phyloP scores from a whole-genome alignment of 2,888 invertebrate genomes.

The Piscicola geometra region DNA sequence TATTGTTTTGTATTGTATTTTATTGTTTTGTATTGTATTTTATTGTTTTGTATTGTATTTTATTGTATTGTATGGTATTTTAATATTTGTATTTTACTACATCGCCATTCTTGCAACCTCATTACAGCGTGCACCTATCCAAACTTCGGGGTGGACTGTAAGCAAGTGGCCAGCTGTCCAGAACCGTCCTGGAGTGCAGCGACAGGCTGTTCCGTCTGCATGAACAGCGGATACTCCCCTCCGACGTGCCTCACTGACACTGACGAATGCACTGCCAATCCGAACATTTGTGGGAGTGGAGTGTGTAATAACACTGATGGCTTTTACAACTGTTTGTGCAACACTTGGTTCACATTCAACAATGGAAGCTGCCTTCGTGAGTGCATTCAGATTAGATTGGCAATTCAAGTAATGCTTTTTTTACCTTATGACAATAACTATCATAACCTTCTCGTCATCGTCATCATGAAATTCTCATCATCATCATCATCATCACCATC shows the following conservation, averaged over 20 bases:
- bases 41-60: no score
- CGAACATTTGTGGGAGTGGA: constrained; percentile 7
- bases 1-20: no score
- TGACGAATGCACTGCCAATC: constrained; percentile 27
- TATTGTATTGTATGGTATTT: no score
- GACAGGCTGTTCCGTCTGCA: constrained; percentile 28
- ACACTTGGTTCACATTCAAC: neutral
- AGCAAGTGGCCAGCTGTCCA: constrained; percentile 20
- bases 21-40: no score
- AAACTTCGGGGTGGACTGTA: constrained; percentile 27
- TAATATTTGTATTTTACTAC: no score
- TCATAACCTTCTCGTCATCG: no score
- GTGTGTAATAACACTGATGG: constrained; percentile 33
- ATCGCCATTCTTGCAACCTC: no score
- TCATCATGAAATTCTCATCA: no score
- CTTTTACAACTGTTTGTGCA: constrained; percentile 28
- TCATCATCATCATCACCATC: no score
- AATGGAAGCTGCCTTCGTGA: neutral
- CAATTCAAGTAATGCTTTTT: no score
- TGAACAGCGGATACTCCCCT: constrained; percentile 16
- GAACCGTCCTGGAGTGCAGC: neutral
- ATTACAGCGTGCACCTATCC: constrained; percentile 27
- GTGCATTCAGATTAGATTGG: no score
- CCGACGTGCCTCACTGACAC: constrained; percentile 23
- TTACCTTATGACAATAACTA: no score